phyloP scores from a whole-genome alignment of 1,140 invertebrate species.

The Drosophila nebulosa region DNA sequence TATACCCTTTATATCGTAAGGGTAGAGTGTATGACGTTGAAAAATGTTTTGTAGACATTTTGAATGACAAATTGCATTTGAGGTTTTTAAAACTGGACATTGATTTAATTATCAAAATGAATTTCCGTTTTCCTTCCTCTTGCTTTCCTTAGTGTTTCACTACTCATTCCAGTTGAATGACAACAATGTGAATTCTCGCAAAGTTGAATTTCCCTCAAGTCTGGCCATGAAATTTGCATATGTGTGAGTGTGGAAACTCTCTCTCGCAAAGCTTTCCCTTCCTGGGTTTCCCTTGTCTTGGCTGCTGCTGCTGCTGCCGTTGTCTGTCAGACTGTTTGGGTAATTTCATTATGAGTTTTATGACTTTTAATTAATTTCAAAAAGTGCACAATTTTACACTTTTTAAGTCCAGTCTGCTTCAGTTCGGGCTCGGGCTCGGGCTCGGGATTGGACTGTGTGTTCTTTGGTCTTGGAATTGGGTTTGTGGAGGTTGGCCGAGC shows the following conservation, averaged over 20 bases:
- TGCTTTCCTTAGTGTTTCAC: not conserved
- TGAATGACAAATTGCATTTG: slow-evolving; percentile 51
- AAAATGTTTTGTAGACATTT: slow-evolving; percentile 24
- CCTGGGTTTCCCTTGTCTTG: not conserved
- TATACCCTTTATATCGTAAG: not conserved
- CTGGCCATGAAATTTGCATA: slow-evolving; percentile 30
- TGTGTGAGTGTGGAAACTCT: not conserved
- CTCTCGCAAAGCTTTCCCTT: slow-evolving; percentile 3
- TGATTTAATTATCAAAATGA: slow-evolving; percentile 59
- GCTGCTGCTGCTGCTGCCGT: not conserved
- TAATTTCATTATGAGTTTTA: slow-evolving; percentile 77
- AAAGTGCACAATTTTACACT: slow-evolving; percentile 73
- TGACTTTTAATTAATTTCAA: slow-evolving; percentile 73
- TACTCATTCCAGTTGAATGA: not conserved
- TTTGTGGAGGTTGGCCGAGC: slow-evolving; percentile 18
- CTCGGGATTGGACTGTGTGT: not conserved
- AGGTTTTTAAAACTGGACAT: slow-evolving; percentile 46
- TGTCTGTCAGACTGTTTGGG: slow-evolving; percentile 39
- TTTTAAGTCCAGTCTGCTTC: slow-evolving; percentile 16
- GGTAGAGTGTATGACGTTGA: not conserved
- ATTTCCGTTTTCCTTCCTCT: slow-evolving; percentile 23
- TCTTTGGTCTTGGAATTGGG: not conserved
- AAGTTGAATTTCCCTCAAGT: slow-evolving; percentile 35
- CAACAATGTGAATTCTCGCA: slow-evolving; percentile 13
- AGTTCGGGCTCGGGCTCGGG: slow-evolving; percentile 2